Evolutionary conservation across 2,113 vertebrate species (phyloP), one percentile per base, ranked within the genome.

Genomic region (Nesoenas mayeri): DNA sequence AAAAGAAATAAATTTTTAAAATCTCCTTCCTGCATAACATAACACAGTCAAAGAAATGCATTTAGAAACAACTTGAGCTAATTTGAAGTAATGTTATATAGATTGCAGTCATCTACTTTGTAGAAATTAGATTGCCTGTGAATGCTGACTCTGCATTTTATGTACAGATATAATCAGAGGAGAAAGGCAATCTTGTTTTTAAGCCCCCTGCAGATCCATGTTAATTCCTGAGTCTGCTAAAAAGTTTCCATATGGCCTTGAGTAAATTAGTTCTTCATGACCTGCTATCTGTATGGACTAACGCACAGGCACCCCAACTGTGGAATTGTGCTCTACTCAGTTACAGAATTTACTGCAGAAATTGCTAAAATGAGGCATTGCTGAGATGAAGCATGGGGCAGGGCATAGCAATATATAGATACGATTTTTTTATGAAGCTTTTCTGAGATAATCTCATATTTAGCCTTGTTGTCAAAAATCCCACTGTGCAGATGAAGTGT

Each of bases 151-250:
- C 89, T 83, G 64, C 66, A 93, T 85, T 91, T 75, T 57, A 40
- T 95, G 25, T 64, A 72, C 54, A 88, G 81, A 87, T 91, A 83
- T 38, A 95, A 90, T 89, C 67, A 88, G 82, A 95, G 28, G 19
- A 95, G 74, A 89, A 89, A 79, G 51, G 32, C 82, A 94, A 48
- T 70, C 60, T 94, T 94, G 81, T 93, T 94, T 94, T 96, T 73
- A 94, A 94, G 58, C 34, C 62, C 50, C 85, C 79, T 89, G 79
- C 71, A 88, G 91, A 85, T 83, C 51, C 71, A 67, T 58, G 38
- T 77, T 96, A 73, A 95, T 90, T 93, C 89, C 79, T 40, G 75
- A 38, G n/a, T n/a, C 72, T 94, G 72, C 82, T 77, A 53, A 79
- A 77, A 94, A 91, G 79, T 80, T 95, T 91, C 50, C 2, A 0